phyloP scores from a whole-genome alignment of 2,888 invertebrate genomes.

The Schizaphis graminum region DNA sequence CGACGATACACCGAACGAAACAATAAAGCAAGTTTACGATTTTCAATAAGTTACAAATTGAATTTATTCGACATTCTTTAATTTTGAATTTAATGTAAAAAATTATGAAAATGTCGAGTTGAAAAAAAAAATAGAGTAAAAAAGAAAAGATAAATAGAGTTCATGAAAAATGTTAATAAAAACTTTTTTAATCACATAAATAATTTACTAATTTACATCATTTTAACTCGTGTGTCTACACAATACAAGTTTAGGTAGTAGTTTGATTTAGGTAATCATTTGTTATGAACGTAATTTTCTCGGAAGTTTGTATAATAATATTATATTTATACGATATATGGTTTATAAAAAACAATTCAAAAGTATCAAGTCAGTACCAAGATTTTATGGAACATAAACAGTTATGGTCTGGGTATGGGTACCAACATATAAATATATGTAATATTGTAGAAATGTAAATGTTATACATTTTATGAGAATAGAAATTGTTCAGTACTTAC shows the following conservation, averaged over 20 bases:
- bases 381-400: not conserved
- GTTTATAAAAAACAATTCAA: slow-evolving; percentile 15
- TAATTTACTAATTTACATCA: slow-evolving; percentile 27
- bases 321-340: not conserved
- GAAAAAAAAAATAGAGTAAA: slow-evolving; percentile 4
- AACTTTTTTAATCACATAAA: slow-evolving; percentile 45
- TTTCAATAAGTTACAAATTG: slow-evolving; percentile 34
- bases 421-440: not conserved
- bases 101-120: not conserved
- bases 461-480: not conserved
- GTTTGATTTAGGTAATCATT: not conserved
- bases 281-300: not conserved
- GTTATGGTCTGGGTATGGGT: not conserved
- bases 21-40: slow-evolving; percentile 1
- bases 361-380: not conserved
- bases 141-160: not conserved
- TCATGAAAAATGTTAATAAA: slow-evolving; percentile 30
- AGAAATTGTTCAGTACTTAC: not conserved
- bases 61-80: slow-evolving; percentile 19
- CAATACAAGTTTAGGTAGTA: not conserved
- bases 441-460: not conserved
- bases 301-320: not conserved
- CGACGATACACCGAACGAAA: not conserved
- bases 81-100: not conserved
- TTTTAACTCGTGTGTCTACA: not conserved